phyloP scores from a whole-genome alignment of 2,113 vertebrate species.

The Rhineura floridana region DNA sequence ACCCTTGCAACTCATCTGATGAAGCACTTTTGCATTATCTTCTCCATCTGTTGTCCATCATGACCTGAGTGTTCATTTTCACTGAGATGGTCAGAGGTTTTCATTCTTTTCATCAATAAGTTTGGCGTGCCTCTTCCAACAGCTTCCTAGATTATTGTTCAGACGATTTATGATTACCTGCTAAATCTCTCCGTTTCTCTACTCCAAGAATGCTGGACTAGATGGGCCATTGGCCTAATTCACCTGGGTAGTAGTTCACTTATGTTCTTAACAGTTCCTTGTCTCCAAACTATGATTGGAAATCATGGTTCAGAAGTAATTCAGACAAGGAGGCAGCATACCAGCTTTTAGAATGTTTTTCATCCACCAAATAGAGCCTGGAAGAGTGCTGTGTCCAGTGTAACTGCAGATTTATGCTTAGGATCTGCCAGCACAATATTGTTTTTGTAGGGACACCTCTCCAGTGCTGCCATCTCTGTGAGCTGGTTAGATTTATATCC shows the following conservation, averaged over 20 bases:
- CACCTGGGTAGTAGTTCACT: no score
- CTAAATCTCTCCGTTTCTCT: neutral
- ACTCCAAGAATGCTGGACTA: no score
- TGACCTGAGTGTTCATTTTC: neutral
- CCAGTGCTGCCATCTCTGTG: neutral
- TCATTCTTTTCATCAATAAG: neutral
- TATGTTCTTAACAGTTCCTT: no score
- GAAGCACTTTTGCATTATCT: neutral
- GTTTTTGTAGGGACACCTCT: neutral
- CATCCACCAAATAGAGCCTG: neutral
- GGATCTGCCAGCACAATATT: neutral
- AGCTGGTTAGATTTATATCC: neutral
- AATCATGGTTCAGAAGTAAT: neutral
- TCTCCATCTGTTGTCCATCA: neutral
- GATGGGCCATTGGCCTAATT: no score
- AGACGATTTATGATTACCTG: neutral
- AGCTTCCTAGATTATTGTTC: neutral
- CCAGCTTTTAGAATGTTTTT: neutral
- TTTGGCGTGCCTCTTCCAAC: constrained; percentile 22
- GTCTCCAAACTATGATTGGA: neutral
- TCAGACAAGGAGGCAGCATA: neutral
- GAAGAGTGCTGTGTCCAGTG: neutral
- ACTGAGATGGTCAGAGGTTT: neutral
- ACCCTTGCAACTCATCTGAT: neutral
- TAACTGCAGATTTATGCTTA: neutral